phyloP scores from a whole-genome alignment of 2,888 invertebrate species.

The Amblyjoppa proteus region DNA sequence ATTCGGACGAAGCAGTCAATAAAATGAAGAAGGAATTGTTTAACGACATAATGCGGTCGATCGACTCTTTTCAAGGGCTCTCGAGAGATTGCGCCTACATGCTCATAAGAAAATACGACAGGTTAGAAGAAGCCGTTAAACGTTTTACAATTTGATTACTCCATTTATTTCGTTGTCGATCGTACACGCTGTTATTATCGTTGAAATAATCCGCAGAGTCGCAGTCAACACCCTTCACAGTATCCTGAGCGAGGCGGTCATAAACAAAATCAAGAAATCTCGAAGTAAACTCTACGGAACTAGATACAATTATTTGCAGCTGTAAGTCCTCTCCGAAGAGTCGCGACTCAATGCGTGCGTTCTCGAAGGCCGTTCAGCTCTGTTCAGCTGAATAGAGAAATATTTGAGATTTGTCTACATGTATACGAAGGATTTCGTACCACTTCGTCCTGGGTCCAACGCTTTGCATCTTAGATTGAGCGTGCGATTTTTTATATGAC shows the following conservation, averaged over 20 bases:
- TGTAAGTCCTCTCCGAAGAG: constrained; percentile 80
- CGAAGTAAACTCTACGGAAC: constrained; percentile 88
- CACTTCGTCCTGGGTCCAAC: too few relatives aligned
- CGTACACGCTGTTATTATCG: constrained; percentile 30
- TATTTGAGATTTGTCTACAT: too few relatives aligned
- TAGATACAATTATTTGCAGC: constrained; percentile 86
- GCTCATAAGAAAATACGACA: constrained; percentile 87
- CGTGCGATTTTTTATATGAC: too few relatives aligned
- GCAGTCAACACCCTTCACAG: constrained; percentile 89
- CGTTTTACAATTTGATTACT: constrained; percentile 23
- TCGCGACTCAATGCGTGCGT: too few relatives aligned
- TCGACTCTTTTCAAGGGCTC: constrained; percentile 86
- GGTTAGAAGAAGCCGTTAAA: constrained; percentile 83
- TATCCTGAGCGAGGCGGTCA: constrained; percentile 89
- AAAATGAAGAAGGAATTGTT: constrained; percentile 84
- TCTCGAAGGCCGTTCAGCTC: too few relatives aligned
- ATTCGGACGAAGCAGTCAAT: too few relatives aligned
- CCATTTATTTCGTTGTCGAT: constrained; percentile 29
- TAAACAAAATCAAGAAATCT: constrained; percentile 88
- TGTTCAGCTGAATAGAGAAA: too few relatives aligned
- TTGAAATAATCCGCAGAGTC: constrained; percentile 85
- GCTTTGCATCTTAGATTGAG: too few relatives aligned
- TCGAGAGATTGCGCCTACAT: constrained; percentile 88
- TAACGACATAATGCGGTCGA: constrained; percentile 86
- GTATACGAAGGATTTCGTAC: too few relatives aligned